phyloP scores from a whole-genome alignment of 2,113 vertebrate species.

The Nyctibius bracteatus region DNA sequence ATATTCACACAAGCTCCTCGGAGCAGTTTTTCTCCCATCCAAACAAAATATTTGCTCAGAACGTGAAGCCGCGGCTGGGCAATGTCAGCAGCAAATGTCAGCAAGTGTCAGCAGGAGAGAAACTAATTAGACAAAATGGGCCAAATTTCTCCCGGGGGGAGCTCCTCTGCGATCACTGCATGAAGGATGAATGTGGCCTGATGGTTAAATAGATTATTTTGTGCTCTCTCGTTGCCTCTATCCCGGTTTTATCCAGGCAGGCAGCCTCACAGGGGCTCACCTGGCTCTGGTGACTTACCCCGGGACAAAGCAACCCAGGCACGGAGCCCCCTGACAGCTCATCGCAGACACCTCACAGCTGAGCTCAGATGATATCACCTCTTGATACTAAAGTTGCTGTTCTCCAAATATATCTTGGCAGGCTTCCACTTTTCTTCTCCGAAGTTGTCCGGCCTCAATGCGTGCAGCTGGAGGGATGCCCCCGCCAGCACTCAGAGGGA shows the following conservation, averaged over 20 bases:
- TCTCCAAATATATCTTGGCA: not conserved
- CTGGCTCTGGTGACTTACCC: not conserved
- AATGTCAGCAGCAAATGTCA: conserved; percentile 46
- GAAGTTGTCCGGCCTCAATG: accelerated
- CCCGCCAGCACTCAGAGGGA: not conserved
- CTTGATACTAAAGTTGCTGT: not conserved
- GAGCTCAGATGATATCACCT: not conserved
- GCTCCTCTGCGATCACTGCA: not conserved
- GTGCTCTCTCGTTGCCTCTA: not conserved
- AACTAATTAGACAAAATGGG: not conserved
- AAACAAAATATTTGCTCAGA: conserved; percentile 58
- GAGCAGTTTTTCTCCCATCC: conserved; percentile 6
- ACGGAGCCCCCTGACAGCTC: not conserved
- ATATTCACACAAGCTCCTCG: not conserved
- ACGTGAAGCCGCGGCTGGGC: not conserved
- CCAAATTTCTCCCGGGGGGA: not conserved
- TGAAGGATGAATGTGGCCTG: not conserved
- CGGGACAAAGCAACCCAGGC: not conserved
- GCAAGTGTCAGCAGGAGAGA: not conserved
- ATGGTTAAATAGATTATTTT: not conserved
- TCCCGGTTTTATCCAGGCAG: not conserved
- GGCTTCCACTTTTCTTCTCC: not conserved
- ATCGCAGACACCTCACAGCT: not conserved
- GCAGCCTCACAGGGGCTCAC: not conserved
- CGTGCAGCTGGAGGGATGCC: not conserved